A percentile compares a stretch with the other conserved stretches of the same genome.
phyloP scores from a whole-genome alignment of 2,888 invertebrate genomes.

The Drosophila picticornis region DNA sequence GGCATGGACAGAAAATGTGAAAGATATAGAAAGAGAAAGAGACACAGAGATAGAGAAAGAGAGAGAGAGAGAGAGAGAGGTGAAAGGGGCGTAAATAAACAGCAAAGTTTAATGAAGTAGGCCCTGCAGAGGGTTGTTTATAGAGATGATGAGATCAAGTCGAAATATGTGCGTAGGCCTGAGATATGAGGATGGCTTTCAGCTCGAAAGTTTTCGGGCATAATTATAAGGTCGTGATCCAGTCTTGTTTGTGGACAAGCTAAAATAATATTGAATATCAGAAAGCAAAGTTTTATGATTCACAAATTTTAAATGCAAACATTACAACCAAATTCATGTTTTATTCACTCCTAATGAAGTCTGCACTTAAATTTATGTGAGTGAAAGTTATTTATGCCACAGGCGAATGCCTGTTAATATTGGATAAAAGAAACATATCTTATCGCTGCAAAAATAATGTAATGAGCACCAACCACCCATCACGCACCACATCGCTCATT shows the following conservation, averaged over 20 bases:
- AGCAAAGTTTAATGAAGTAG: constrained; percentile 56
- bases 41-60: background rate
- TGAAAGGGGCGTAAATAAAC: constrained; percentile 30
- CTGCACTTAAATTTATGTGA: too few species aligned
- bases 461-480: constrained; percentile 11
- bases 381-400: background rate
- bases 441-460: constrained; percentile 20
- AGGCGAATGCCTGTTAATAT: constrained; percentile 33
- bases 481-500: constrained; percentile 35
- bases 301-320: constrained; percentile 3
- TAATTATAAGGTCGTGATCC: constrained; percentile 7
- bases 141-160: constrained; percentile 20
- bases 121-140: constrained; percentile 17
- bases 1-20: background rate
- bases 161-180: constrained; percentile 14
- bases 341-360: background rate
- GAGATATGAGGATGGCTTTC: background rate
- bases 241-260: background rate
- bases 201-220: constrained; percentile 1
- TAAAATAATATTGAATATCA: constrained; percentile 9
- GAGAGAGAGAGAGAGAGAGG: background rate
- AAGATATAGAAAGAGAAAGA: background rate
- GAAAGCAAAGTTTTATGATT: background rate
- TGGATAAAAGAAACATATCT: background rate
- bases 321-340: constrained; percentile 5